Percentiles rank a stretch among this genome's conserved stretches.
Conservation (phyloP, 2,888 invertebrate genomes). For the Cecidostiba fungosa region DNA sequence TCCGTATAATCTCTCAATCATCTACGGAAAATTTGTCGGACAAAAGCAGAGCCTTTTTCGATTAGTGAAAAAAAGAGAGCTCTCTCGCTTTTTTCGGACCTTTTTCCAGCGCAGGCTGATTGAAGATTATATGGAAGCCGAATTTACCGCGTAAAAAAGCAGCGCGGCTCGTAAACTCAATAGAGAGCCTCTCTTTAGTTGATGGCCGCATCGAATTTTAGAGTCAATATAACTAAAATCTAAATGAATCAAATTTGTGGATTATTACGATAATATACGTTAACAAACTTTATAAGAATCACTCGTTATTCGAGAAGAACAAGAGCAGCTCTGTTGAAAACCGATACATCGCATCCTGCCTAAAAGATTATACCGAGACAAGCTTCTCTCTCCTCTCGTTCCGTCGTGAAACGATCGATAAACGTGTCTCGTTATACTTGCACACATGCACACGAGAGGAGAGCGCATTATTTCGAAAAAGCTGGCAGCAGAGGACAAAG, state of each 20-base stretch:
- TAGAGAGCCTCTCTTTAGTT: slow-evolving; percentile 19
- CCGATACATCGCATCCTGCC: neutral
- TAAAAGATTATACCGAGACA: neutral
- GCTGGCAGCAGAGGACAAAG: slow-evolving; percentile 24
- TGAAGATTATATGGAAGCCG: slow-evolving; percentile 28
- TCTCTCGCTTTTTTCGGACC: neutral
- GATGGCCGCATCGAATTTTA: slow-evolving; percentile 11
- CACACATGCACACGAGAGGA: no score
- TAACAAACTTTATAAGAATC: neutral
- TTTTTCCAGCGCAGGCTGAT: neutral
- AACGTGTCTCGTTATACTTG: slow-evolving; percentile 1
- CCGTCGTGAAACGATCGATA: slow-evolving; percentile 12
- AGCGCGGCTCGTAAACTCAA: neutral
- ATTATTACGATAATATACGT: no score
- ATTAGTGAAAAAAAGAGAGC: neutral
- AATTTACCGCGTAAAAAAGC: neutral
- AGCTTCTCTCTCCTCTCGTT: neutral
- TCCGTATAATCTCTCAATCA: slow-evolving; percentile 26
- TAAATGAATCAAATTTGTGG: neutral
- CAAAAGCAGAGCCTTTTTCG: neutral
- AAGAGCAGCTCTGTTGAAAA: neutral
- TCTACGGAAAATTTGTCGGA: slow-evolving; percentile 12
- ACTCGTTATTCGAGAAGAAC: neutral
- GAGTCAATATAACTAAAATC: neutral
- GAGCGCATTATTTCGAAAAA: neutral